Base-by-base conservation (phyloP, 2,888 invertebrate genomes). In the Melinaea menophilus region DNA sequence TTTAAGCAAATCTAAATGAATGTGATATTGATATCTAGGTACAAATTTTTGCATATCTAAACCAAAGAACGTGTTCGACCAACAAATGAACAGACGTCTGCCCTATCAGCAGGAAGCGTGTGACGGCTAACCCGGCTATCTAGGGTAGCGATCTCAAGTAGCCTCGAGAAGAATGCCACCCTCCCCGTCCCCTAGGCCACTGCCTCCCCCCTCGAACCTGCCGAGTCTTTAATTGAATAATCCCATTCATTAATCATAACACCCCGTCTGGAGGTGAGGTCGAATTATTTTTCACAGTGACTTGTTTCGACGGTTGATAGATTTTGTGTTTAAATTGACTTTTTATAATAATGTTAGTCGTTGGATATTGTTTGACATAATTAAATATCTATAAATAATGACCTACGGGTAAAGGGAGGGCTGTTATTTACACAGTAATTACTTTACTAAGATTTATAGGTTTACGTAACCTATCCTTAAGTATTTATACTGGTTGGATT, bases 141-240 rank as follows among this genome's bases (percentile, higher is more conserved):
- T 76, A 75, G 74, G 73, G 73, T 71, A 71, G 70, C 71, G 71
- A 73, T 75, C 75, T 77, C 72, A 75, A 81, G 79, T 80, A 79
- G 79, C 81, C 80, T 72, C 71, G 72, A 67, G 76, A 77, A 81
- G 81, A 81, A 58, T 59, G 56, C 33, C 35, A 22, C 63, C 57
- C 62, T 54, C 65, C 60, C 61, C 58, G 61, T 22, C 22, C 58
- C 41, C 55, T 34, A 33, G 46, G 58, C 69, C 65, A 64, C 60
- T 34, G 64, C 69, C 71, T 67, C 72, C 71, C 80, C 75, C 75
- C 77, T 77, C 80, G 80, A 83, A 87, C 88, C 88, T 88, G 86
- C 80, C 79, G 80, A 81, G 85, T 85, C 86, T 86, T 90, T 90
- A 90, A 91, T 91, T 91, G 88, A 91, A 91, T 91, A 90, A 91